phyloP scores from a whole-genome alignment of 1,140 invertebrate genomes.

The Drosophila kanapiae region DNA sequence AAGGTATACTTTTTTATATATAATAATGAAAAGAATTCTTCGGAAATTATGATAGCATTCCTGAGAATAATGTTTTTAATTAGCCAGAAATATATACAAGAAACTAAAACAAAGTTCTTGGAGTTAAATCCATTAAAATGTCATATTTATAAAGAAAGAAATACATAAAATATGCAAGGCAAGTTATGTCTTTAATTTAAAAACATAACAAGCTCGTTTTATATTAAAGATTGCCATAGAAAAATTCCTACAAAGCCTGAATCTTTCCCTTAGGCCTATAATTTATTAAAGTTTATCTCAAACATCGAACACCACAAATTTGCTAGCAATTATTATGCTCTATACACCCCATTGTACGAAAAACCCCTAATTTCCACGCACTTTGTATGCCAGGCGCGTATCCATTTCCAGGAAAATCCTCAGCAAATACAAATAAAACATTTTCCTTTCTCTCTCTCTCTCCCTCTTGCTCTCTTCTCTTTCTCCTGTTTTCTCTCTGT shows the following conservation, averaged over 20 bases:
- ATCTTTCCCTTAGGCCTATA: not conserved
- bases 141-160: not conserved
- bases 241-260: no score
- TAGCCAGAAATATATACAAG: not conserved
- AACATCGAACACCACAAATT: constrained; percentile 11
- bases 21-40: no score
- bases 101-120: not conserved
- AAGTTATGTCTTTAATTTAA: not conserved
- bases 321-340: not conserved
- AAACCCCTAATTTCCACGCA: constrained; percentile 31
- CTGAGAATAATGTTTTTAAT: not conserved
- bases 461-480: not conserved
- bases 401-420: constrained; percentile 62
- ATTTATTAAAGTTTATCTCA: constrained; percentile 7
- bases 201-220: not conserved
- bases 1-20: no score
- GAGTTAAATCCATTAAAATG: not conserved
- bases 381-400: constrained; percentile 68
- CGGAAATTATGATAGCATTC: not conserved
- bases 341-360: constrained; percentile 29
- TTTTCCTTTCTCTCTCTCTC: constrained; percentile 14
- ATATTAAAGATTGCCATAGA: not conserved
- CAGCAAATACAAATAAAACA: constrained; percentile 52
- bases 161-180: no score
- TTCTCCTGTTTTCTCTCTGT: not conserved